Conservation (phyloP, 1,140 invertebrate species). For the Luehdorfia chinensis region DNA sequence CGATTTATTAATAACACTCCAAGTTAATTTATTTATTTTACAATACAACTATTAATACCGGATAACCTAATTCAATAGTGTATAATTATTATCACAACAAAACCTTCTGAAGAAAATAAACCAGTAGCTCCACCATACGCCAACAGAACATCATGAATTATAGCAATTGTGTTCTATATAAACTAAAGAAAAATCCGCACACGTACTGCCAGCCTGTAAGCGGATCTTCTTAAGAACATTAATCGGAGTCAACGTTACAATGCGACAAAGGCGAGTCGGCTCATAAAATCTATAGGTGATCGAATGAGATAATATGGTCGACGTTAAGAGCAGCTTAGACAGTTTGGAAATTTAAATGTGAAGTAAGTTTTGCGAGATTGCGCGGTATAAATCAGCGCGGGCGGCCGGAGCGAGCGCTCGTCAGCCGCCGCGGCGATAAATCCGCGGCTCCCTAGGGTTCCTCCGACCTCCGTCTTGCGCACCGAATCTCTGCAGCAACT, state of each 20-base stretch:
- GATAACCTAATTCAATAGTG: too few relatives aligned
- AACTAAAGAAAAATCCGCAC: too few relatives aligned
- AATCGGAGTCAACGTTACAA: slow-evolving; percentile 61
- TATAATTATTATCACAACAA: too few relatives aligned
- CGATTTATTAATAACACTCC: too few relatives aligned
- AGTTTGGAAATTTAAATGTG: slow-evolving; percentile 77
- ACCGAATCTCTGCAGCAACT: slow-evolving; percentile 4
- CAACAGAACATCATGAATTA: too few relatives aligned
- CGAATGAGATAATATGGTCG: slow-evolving; percentile 75
- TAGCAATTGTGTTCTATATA: too few relatives aligned
- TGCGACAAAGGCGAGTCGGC: slow-evolving; percentile 68
- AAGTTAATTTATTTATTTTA: too few relatives aligned
- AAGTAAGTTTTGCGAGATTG: slow-evolving; percentile 77
- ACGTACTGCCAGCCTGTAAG: too few relatives aligned
- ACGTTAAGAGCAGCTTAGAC: slow-evolving; percentile 75
- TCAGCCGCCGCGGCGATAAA: slow-evolving; percentile 61
- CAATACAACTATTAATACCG: too few relatives aligned
- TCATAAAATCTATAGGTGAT: slow-evolving; percentile 77
- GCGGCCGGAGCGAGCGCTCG: slow-evolving; percentile 36
- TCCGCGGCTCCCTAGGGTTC: slow-evolving; percentile 67
- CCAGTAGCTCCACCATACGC: too few relatives aligned
- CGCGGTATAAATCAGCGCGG: slow-evolving; percentile 70
- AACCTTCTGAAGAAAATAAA: too few relatives aligned
- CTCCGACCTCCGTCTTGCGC: slow-evolving; percentile 26
- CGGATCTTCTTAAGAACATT: too few relatives aligned